These are phyloP conservation scores for Yoshiicerus persimilis DNA, from an alignment of 1,140 invertebrate genomes.

Conservation along the genomic window DNA sequence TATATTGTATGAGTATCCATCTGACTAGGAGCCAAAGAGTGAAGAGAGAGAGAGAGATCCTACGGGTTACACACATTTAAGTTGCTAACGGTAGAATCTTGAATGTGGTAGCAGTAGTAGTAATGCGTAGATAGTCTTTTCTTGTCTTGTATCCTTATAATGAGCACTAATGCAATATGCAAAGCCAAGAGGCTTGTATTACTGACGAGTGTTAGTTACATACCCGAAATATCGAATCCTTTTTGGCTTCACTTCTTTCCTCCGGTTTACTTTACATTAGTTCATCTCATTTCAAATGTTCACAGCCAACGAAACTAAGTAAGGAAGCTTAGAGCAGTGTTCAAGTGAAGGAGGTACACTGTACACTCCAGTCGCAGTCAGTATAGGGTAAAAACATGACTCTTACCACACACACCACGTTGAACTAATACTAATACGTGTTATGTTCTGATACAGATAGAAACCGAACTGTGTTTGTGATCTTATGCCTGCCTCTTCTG, in stretches of 20 bases:
- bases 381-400: neutral
- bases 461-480: too few species aligned
- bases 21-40: neutral
- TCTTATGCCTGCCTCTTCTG: neutral
- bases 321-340: too few species aligned
- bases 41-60: neutral
- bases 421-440: too few species aligned
- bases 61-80: neutral
- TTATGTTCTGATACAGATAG: too few species aligned
- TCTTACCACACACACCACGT: neutral
- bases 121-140: neutral
- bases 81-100: neutral
- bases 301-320: neutral
- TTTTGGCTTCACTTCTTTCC: neutral
- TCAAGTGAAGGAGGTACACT: too few species aligned
- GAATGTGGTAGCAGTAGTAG: neutral
- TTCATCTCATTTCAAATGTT: neutral
- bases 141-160: neutral
- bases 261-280: conserved; percentile 4
- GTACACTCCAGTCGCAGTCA: too few species aligned
- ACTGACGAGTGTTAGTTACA: neutral
- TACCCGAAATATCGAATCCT: neutral
- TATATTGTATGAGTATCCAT: neutral
- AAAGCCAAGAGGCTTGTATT: neutral
- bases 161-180: conserved; percentile 12